Evolutionary conservation across 1,140 invertebrate species (phyloP).

Genomic region (Microplitis demolitor): DNA sequence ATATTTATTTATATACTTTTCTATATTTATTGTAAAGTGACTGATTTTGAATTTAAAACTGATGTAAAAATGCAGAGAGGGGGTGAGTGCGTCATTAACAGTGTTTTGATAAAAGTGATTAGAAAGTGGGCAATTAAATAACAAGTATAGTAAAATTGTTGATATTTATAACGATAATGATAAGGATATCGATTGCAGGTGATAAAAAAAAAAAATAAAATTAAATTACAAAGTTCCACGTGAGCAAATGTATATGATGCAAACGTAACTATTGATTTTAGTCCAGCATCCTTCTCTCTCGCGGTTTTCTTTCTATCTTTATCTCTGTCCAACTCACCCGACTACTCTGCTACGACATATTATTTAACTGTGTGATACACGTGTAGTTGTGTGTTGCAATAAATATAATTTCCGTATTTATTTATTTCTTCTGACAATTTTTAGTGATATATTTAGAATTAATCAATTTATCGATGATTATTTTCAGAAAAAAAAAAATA

Average conservation of each 20-base stretch:
- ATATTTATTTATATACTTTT: too few relatives aligned
- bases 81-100: not conserved
- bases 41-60: too few relatives aligned
- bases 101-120: not conserved
- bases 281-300: constrained; percentile 45
- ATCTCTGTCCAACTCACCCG: not conserved
- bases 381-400: not conserved
- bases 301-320: not conserved
- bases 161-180: not conserved
- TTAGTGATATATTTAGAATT: too few relatives aligned
- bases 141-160: not conserved
- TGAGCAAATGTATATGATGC: constrained; percentile 37
- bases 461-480: not conserved
- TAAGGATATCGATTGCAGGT: not conserved
- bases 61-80: too few relatives aligned
- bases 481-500: constrained; percentile 24
- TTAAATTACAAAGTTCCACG: constrained; percentile 32
- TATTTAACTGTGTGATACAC: not conserved
- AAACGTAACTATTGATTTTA: constrained; percentile 50
- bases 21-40: too few relatives aligned
- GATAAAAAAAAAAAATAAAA: too few relatives aligned
- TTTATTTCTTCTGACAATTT: too few relatives aligned
- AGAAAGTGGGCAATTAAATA: not conserved
- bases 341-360: not conserved
- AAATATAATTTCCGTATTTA: not conserved